Evolutionary conservation across 2,113 vertebrate genomes (phyloP), one percentile per base, ranked within the genome.

Genomic region (Guaruba guarouba): DNA sequence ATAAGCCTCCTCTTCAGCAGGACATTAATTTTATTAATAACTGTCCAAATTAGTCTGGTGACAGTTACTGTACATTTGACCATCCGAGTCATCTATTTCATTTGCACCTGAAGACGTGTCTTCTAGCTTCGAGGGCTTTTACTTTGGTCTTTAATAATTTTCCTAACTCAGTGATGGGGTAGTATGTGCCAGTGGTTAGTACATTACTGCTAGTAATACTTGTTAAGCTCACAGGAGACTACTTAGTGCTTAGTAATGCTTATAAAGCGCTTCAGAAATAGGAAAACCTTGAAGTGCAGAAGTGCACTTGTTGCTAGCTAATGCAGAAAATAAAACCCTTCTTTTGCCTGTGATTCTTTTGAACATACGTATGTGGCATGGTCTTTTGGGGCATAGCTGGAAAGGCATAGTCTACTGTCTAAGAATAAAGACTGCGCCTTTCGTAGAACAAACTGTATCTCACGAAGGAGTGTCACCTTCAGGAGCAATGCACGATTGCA

Each of bases 1-100:
- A 86, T 69, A 82, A 95, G 19, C 33, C 28, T 94, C 15, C 52
- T 69, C 64, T 86, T 95, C 69, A 91, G 31, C 62, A 92, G 67
- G 85, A 69, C 49, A 64, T 90, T 83, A 1, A 18, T 95, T 95
- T 96, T 91, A 85, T 93, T 96, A 94, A 39, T 90, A 93, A 81
- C 71, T 86, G n/a, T 71, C 61, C 28, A 82, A 37, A 93, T 91
- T 88, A 79, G 57, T 86, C 61, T 43, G 52, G 62, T 82, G 54
- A 52, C 54, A 88, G 41, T 22, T 75, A 57, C 59, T 88, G 59
- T 81, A 44, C 33, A 24, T 84, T 93, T 84, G 88, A 61, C 54
- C 39, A 27, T 86, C 79, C 2, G 8, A 82, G 83, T 29, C 62
- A 76, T 57, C 52, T 55, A 28, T 57, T 86, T 78, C 17, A 63